Conservation (phyloP, 2,113 vertebrate species). For the Ivindomyrus marchei region DNA sequence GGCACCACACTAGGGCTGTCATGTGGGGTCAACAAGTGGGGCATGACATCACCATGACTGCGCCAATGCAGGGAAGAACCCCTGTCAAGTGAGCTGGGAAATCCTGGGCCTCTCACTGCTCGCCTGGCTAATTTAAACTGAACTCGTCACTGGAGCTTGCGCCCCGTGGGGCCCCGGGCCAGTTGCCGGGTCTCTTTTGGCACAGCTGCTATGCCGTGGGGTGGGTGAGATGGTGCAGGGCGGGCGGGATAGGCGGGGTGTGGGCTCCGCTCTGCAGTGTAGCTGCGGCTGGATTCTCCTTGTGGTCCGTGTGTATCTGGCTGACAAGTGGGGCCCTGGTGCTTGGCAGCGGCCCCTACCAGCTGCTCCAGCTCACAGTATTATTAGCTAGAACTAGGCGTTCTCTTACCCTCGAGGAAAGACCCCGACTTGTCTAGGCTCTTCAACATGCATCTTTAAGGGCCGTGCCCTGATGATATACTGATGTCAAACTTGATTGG, state of each 20-base stretch:
- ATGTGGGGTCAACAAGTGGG: slow-evolving; percentile 15
- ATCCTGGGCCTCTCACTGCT: slow-evolving; percentile 16
- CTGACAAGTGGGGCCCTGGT: neutral
- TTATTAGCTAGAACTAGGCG: neutral
- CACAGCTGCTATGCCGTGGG: neutral
- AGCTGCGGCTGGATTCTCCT: neutral
- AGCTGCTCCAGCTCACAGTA: neutral
- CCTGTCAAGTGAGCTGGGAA: slow-evolving; percentile 16
- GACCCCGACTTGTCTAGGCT: neutral
- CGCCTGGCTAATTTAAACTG: slow-evolving; percentile 11
- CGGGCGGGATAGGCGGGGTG: neutral
- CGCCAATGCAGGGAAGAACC: neutral
- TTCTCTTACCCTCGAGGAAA: neutral
- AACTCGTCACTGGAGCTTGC: neutral
- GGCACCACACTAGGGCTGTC: neutral
- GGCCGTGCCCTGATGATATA: neutral
- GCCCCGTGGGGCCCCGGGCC: neutral
- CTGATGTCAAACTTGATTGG: neutral
- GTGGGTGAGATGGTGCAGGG: neutral
- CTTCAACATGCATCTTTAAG: neutral
- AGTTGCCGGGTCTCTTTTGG: neutral
- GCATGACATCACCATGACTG: slow-evolving; percentile 46
- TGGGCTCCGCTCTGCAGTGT: neutral
- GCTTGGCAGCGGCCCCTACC: neutral
- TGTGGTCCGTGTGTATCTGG: neutral